Evolutionary conservation across 1,140 invertebrate genomes (phyloP).

Genomic region (Aculops lycopersici): DNA sequence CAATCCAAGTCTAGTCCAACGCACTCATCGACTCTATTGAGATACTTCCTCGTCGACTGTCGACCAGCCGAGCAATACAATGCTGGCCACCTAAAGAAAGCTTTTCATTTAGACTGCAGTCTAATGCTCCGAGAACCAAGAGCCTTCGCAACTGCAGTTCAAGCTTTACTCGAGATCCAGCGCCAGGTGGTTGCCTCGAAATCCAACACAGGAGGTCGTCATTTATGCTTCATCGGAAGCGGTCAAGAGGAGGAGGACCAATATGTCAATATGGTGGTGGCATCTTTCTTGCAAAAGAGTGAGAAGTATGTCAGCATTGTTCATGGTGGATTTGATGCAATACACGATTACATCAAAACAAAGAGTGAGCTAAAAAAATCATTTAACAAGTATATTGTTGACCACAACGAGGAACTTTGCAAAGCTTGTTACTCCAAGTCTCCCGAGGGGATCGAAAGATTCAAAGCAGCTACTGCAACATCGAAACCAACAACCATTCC

Average conservation of each 20-base stretch:
- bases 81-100: constrained; percentile 70
- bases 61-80: constrained; percentile 85
- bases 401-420: constrained; percentile 15
- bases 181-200: constrained; percentile 53
- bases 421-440: constrained; percentile 3
- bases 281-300: constrained; percentile 76
- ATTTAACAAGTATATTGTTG: constrained; percentile 11
- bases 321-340: constrained; percentile 46
- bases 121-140: constrained; percentile 82
- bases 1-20: too few relatives aligned
- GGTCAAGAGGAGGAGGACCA: constrained; percentile 77
- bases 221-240: constrained; percentile 83
- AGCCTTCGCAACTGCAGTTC: constrained; percentile 70
- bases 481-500: neutral
- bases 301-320: constrained; percentile 67
- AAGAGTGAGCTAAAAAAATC: constrained; percentile 7
- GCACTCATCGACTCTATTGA: constrained; percentile 15
- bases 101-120: constrained; percentile 87
- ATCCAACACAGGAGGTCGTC: constrained; percentile 64
- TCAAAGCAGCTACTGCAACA: neutral
- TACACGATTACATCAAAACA: constrained; percentile 14
- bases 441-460: neutral
- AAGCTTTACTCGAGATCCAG: constrained; percentile 61
- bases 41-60: constrained; percentile 89
- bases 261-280: constrained; percentile 90